These are phyloP conservation scores for Catharus bicknelli DNA, from an alignment of 2,113 vertebrate genomes.

Conservation along the genomic window DNA sequence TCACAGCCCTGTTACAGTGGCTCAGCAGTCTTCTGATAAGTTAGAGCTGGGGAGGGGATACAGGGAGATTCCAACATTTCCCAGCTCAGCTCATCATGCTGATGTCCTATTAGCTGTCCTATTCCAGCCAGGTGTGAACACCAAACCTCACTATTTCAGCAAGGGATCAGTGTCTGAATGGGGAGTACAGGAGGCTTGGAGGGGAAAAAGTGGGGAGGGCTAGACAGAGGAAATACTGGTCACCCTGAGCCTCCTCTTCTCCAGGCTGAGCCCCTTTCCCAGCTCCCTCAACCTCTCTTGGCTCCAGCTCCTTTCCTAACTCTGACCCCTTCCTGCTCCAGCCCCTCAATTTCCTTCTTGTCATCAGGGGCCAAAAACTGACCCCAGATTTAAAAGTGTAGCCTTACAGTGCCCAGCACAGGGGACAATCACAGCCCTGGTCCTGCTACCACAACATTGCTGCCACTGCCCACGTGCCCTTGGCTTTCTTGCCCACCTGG, in stretches of 20 bases:
- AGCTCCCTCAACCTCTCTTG: neutral
- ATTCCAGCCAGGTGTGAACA: neutral
- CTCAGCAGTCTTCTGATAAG: neutral
- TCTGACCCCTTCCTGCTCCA: fast-evolving
- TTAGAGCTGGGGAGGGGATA: neutral
- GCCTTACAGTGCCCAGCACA: neutral
- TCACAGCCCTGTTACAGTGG: neutral
- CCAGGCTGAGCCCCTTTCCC: neutral
- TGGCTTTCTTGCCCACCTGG: neutral
- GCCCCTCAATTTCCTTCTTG: neutral
- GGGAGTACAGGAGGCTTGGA: fast-evolving
- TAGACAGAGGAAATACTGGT: neutral
- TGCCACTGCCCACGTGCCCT: neutral
- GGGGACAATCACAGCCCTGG: neutral
- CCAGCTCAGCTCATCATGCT: neutral
- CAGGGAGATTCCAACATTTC: neutral
- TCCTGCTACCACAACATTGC: neutral
- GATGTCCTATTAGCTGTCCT: neutral
- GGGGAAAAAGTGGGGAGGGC: neutral
- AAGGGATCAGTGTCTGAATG: neutral
- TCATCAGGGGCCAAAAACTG: neutral
- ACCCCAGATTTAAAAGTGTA: neutral
- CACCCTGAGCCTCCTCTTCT: neutral
- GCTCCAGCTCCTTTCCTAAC: neutral
- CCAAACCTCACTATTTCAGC: neutral